phyloP scores from a whole-genome alignment of 2,888 invertebrate genomes.

The Eupithecia insigniata region DNA sequence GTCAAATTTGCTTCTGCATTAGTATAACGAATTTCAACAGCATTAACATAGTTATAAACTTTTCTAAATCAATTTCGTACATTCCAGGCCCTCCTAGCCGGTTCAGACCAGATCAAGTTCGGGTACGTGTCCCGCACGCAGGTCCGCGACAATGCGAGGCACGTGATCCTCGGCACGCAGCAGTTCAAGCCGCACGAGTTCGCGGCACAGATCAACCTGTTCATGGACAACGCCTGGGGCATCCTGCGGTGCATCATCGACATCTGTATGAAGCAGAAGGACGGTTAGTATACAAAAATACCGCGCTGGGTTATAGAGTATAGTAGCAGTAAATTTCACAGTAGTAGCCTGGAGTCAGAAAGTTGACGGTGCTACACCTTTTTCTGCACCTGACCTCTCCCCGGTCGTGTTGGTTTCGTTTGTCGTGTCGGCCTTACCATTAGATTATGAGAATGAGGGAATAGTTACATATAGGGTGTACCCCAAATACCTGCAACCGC shows the following conservation, averaged over 20 bases:
- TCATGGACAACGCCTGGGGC: conserved; percentile 99
- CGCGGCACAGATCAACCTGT: conserved; percentile 98
- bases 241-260: conserved; percentile 98
- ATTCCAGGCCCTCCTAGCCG: conserved; percentile 90
- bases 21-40: too few species aligned
- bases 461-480: too few species aligned
- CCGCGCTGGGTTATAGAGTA: too few species aligned
- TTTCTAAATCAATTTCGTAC: background rate
- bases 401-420: too few species aligned
- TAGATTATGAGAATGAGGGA: too few species aligned
- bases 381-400: too few species aligned
- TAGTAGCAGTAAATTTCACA: too few species aligned
- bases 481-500: too few species aligned
- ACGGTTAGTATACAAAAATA: conserved; percentile 91
- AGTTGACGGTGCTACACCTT: too few species aligned
- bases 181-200: conserved; percentile 99
- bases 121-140: conserved; percentile 99
- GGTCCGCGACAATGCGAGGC: conserved; percentile 96
- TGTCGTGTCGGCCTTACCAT: too few species aligned
- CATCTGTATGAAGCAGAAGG: conserved; percentile 97
- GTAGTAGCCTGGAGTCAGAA: too few species aligned
- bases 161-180: conserved; percentile 98
- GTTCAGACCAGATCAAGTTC: conserved; percentile 98
- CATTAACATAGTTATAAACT: background rate
- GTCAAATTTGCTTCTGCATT: too few species aligned